These are phyloP conservation scores for Pterobdella sp. DNA, from an alignment of 2,888 invertebrate species.

Conservation along the genomic window DNA sequence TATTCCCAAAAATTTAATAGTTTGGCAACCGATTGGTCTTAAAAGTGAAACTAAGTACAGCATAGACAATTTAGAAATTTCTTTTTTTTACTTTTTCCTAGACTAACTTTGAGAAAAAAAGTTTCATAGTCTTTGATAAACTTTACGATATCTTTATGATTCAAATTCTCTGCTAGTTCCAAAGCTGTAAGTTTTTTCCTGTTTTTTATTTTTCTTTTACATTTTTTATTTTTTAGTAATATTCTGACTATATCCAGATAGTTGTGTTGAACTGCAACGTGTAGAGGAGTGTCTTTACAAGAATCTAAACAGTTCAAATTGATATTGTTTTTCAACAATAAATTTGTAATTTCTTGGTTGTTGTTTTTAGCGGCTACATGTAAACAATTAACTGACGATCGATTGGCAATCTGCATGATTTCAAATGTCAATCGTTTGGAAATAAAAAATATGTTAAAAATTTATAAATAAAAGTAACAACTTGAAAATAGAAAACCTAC, in stretches of 20 bases:
- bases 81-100: background rate
- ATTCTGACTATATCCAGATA: constrained; percentile 18
- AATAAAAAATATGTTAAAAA: background rate
- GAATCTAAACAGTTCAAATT: constrained; percentile 35
- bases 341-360: constrained; percentile 27
- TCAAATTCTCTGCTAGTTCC: background rate
- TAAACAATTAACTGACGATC: constrained; percentile 32
- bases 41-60: background rate
- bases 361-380: constrained; percentile 36
- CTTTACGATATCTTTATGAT: background rate
- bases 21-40: constrained; percentile 19
- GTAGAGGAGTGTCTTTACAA: constrained; percentile 20
- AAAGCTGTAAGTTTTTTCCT: background rate
- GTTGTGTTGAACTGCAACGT: constrained; percentile 19
- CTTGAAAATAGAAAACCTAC: constrained; percentile 29
- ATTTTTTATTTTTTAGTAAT: constrained; percentile 17
- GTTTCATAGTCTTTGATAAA: constrained; percentile 11
- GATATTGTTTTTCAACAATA: constrained; percentile 28
- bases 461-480: background rate
- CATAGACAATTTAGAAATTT: constrained; percentile 15
- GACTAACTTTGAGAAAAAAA: constrained; percentile 8
- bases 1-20: no score
- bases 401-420: background rate
- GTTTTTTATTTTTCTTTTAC: constrained; percentile 19
- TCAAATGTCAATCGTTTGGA: no score